phyloP scores from a whole-genome alignment of 2,888 invertebrate species.

The Dasysyrphus tricinctus region DNA sequence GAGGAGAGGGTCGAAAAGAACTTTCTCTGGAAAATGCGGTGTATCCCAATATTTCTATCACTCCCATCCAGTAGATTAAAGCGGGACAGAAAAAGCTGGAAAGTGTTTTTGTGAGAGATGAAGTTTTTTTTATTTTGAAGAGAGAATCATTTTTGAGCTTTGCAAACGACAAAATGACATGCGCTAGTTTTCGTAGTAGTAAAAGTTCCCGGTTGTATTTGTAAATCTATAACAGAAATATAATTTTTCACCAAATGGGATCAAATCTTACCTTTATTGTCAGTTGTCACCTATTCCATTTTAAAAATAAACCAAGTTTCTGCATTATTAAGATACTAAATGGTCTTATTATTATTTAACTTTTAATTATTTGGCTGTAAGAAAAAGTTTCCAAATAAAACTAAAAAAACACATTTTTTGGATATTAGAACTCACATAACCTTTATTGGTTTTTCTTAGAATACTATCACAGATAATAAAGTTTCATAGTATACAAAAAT shows the following conservation, averaged over 20 bases:
- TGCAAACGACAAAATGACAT: slow-evolving; percentile 22
- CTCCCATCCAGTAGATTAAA: neutral
- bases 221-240: slow-evolving; percentile 12
- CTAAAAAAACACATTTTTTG: too few species aligned
- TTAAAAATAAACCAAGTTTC: too few species aligned
- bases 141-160: slow-evolving; percentile 36
- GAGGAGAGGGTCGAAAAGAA: slow-evolving; percentile 39
- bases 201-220: slow-evolving; percentile 41
- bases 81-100: slow-evolving; percentile 16
- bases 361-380: too few species aligned
- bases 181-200: slow-evolving; percentile 50
- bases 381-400: too few species aligned
- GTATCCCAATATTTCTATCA: slow-evolving; percentile 39
- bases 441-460: too few species aligned
- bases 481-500: too few species aligned
- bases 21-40: slow-evolving; percentile 52
- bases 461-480: too few species aligned
- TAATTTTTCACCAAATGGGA: neutral
- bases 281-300: neutral
- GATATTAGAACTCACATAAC: too few species aligned
- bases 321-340: too few species aligned
- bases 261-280: neutral
- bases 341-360: too few species aligned
- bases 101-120: neutral
- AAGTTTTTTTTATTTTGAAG: neutral